Evolutionary conservation across 1,140 invertebrate genomes (phyloP).

Genomic region (Heliconius hermathena): DNA sequence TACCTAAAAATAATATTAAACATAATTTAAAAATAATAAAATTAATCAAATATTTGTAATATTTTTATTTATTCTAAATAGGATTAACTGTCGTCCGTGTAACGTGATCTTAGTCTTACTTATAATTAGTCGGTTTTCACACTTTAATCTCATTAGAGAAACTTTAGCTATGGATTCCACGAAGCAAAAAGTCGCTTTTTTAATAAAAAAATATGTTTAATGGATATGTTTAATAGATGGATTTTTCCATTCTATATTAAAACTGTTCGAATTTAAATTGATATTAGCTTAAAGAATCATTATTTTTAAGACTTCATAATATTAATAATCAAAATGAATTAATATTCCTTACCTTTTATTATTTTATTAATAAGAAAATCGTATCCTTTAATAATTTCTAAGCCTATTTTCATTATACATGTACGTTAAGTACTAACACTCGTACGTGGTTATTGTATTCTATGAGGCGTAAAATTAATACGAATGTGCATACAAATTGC

Average conservation of each 20-base stretch:
- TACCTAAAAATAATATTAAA: not conserved
- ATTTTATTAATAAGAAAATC: no score
- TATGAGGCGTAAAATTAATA: conserved; percentile 10
- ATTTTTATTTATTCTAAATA: not conserved
- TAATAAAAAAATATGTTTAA: no score
- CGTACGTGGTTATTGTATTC: not conserved
- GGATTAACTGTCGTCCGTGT: not conserved
- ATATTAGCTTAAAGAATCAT: no score
- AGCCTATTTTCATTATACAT: not conserved
- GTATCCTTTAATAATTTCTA: not conserved
- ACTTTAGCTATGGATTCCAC: not conserved
- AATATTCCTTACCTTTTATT: no score
- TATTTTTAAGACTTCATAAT: no score
- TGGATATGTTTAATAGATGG: no score
- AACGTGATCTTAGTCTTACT: not conserved
- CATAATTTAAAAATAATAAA: not conserved
- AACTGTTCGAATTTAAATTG: no score
- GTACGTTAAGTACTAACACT: not conserved
- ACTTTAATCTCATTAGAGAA: not conserved
- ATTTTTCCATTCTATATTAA: no score
- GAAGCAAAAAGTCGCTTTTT: not conserved
- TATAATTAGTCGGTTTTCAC: conserved; percentile 1
- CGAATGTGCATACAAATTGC: not conserved
- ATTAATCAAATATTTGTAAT: not conserved
- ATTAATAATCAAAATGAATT: no score